phyloP scores from a whole-genome alignment of 2,797 vertebrate species.

The Notamacropus eugenii region DNA sequence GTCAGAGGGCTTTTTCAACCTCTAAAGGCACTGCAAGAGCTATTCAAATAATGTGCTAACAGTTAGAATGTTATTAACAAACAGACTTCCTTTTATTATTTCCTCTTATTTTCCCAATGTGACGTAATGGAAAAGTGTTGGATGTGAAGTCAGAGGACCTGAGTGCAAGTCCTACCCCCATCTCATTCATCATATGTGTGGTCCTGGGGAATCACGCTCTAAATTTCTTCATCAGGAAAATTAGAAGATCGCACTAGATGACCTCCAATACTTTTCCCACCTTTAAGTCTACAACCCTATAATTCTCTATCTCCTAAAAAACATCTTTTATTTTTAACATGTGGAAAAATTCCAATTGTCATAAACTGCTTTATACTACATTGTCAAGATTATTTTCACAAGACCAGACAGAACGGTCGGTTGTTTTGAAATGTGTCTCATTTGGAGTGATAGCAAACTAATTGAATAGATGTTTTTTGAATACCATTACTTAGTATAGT shows the following conservation, averaged over 20 bases:
- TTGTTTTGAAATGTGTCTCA: constrained; percentile 4
- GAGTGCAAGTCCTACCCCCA: not conserved
- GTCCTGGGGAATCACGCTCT: not conserved
- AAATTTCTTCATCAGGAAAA: not conserved
- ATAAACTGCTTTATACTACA: constrained; percentile 5
- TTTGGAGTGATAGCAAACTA: not conserved
- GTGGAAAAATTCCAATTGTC: not conserved
- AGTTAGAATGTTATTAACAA: not conserved
- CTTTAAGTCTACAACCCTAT: not conserved
- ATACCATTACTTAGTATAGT: constrained; percentile 8
- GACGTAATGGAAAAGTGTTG: not conserved
- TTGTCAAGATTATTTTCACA: constrained; percentile 35
- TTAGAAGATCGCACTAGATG: not conserved
- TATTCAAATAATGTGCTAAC: not conserved
- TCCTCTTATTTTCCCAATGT: not conserved
- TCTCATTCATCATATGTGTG: not conserved
- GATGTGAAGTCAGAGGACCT: not conserved
- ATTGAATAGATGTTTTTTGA: not conserved
- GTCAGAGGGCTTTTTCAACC: constrained; percentile 22
- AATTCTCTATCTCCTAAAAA: not conserved
- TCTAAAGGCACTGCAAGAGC: not conserved
- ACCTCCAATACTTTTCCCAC: not conserved
- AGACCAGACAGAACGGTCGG: not conserved
- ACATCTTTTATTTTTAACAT: constrained; percentile 52
- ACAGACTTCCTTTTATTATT: not conserved